Base-by-base conservation (phyloP, 2,113 vertebrate genomes). In the Pluvianellus socialis region DNA sequence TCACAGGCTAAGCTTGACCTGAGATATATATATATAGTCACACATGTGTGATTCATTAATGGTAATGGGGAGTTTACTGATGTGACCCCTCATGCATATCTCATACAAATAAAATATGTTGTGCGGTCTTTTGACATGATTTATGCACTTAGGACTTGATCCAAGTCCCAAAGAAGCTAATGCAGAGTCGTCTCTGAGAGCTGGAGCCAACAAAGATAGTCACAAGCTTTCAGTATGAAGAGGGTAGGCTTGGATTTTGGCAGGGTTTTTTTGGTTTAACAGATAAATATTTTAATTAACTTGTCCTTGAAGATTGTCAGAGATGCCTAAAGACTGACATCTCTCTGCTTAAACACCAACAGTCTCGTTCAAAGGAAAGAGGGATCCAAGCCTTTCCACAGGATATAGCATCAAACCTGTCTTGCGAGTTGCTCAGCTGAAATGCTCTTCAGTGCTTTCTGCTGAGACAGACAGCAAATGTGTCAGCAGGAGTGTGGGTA, bases 81-180 rank as follows among this genome's bases (percentile, higher is more conserved):
- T 92, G 66, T 81, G 86, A 53, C 42, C 62, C 38, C 44, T 96
- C 73, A 92, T 89, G 88, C 73, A 49, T 94, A 75, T 92, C 83
- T 97, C 84, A 77, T 87, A 81, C n/a, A 92, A 96, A 90, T 90
- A 88, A 92, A 88, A 93, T 89, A 79, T 49, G 33, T 84, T 81
- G 15, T 72, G 18, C 3, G 0, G 53, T 79, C 35, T 91, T 93
- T 74, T 77, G 74, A 93, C 91, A 50, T 77, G 86, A 88, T 94
- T 96, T 94, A 81, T 94, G 49, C 49, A 30, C 45, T 75, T 89
- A 83, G 76, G 79, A 92, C 70, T 79, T 74, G 61, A 87, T 89
- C 72, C 86, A 95, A 94, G 35, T 91, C 58, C 74, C 77, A 75
- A 22, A 67, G 65, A 84, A 92, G 40, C 65, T 84, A 84, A 91